These are phyloP conservation scores for Pelecanus crispus DNA, from an alignment of 2,113 vertebrate genomes.

Conservation along the genomic window DNA sequence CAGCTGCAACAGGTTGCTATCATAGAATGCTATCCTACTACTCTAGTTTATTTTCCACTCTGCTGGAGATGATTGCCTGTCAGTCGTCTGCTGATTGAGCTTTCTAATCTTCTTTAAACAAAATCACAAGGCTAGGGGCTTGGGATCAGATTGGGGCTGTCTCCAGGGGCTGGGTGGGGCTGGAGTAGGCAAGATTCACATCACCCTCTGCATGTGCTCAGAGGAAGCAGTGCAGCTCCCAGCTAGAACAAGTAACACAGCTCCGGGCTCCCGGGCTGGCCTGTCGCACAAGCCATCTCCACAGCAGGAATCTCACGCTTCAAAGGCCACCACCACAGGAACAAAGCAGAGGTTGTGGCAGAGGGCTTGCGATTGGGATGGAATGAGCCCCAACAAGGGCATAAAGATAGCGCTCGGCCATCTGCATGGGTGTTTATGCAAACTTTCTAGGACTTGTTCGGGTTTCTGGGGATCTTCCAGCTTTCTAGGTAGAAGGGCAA, in stretches of 20 bases:
- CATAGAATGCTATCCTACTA: background rate
- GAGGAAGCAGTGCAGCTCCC: background rate
- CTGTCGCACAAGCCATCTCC: background rate
- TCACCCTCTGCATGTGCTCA: background rate
- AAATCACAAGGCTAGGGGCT: background rate
- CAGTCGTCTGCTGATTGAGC: background rate
- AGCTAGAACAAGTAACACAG: background rate
- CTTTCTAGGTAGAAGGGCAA: slow-evolving; percentile 44
- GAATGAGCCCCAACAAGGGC: background rate
- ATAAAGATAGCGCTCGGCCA: background rate
- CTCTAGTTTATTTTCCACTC: background rate
- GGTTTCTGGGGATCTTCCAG: slow-evolving; percentile 28
- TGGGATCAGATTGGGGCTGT: background rate
- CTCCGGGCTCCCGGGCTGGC: background rate
- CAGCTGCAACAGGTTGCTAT: background rate
- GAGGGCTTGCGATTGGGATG: background rate
- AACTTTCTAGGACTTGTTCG: background rate
- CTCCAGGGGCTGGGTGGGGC: background rate
- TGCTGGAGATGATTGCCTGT: background rate
- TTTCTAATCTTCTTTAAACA: background rate
- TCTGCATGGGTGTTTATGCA: background rate
- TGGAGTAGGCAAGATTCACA: background rate
- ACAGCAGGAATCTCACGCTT: background rate
- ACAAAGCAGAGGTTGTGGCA: background rate
- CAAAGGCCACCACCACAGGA: background rate